phyloP scores from a whole-genome alignment of 2,888 invertebrate species.

The Nematopogon swammerdamellus region DNA sequence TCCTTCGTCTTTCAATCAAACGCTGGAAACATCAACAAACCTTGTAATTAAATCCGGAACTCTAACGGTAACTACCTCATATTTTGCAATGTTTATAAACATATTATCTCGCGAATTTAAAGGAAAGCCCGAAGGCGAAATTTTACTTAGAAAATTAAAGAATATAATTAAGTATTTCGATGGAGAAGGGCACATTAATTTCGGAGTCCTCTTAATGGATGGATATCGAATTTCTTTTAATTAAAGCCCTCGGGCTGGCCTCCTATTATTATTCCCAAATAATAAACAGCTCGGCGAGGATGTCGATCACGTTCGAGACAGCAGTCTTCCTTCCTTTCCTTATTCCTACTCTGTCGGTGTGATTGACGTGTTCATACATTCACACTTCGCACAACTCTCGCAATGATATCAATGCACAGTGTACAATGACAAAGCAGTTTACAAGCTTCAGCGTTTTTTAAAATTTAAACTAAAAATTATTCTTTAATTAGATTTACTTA shows the following conservation, averaged over 20 bases:
- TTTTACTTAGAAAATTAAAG: constrained; percentile 55
- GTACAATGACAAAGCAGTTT: too few relatives aligned
- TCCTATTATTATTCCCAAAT: constrained; percentile 36
- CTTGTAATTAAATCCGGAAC: neutral
- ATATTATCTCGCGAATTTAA: constrained; percentile 42
- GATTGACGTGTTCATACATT: too few relatives aligned
- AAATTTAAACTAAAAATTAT: too few relatives aligned
- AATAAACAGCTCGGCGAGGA: neutral
- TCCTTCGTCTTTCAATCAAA: neutral
- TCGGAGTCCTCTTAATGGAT: constrained; percentile 48
- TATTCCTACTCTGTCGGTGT: too few relatives aligned
- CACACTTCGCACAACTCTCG: too few relatives aligned
- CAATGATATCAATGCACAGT: too few relatives aligned
- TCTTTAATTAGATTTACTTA: too few relatives aligned
- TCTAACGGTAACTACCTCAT: constrained; percentile 31
- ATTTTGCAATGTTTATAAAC: constrained; percentile 45
- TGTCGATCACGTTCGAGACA: neutral
- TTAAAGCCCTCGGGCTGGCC: constrained; percentile 39
- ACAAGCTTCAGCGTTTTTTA: too few relatives aligned
- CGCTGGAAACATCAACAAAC: neutral
- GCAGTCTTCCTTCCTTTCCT: neutral
- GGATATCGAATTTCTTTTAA: constrained; percentile 51
- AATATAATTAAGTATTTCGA: constrained; percentile 56
- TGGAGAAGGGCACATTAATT: constrained; percentile 43
- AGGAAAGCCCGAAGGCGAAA: constrained; percentile 33